A percentile compares a stretch with the other conserved stretches of the same genome.
These are phyloP conservation scores for Hemithea aestivaria DNA, from an alignment of 2,888 invertebrate genomes.

Conservation along the genomic window DNA sequence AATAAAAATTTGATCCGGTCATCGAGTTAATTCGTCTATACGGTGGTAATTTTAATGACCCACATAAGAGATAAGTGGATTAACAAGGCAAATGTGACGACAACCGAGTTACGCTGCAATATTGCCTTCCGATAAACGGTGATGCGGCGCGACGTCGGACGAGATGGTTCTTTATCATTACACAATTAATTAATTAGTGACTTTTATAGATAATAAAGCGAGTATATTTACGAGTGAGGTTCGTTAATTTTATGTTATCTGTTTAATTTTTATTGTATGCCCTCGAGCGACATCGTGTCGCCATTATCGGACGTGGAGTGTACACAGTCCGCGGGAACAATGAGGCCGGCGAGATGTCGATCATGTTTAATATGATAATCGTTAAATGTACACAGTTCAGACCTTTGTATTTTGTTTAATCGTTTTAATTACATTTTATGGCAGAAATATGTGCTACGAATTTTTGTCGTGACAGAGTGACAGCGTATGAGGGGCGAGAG, in stretches of 20 bases:
- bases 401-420: slow-evolving; percentile 8
- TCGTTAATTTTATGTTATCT: slow-evolving; percentile 74
- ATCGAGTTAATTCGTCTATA: slow-evolving; percentile 42
- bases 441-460: neutral
- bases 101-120: slow-evolving; percentile 53
- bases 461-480: too few relatives aligned
- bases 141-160: slow-evolving; percentile 39
- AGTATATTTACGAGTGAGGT: slow-evolving; percentile 68
- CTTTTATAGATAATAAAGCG: slow-evolving; percentile 75
- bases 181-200: slow-evolving; percentile 76
- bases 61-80: slow-evolving; percentile 43
- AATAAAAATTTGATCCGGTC: slow-evolving; percentile 24
- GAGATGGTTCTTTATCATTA: slow-evolving; percentile 67
- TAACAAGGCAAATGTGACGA: slow-evolving; percentile 50
- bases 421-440: slow-evolving; percentile 6
- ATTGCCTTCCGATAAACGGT: slow-evolving; percentile 42
- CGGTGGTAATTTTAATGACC: slow-evolving; percentile 34
- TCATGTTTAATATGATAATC: slow-evolving; percentile 33
- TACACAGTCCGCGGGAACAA: slow-evolving; percentile 35
- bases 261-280: slow-evolving; percentile 58
- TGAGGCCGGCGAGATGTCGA: slow-evolving; percentile 33
- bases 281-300: slow-evolving; percentile 42
- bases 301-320: slow-evolving; percentile 37
- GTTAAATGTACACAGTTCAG: slow-evolving; percentile 19
- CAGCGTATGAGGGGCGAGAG: too few relatives aligned